These are phyloP conservation scores for Ophion obscuratus DNA, from an alignment of 2,888 invertebrate genomes.

Conservation along the genomic window DNA sequence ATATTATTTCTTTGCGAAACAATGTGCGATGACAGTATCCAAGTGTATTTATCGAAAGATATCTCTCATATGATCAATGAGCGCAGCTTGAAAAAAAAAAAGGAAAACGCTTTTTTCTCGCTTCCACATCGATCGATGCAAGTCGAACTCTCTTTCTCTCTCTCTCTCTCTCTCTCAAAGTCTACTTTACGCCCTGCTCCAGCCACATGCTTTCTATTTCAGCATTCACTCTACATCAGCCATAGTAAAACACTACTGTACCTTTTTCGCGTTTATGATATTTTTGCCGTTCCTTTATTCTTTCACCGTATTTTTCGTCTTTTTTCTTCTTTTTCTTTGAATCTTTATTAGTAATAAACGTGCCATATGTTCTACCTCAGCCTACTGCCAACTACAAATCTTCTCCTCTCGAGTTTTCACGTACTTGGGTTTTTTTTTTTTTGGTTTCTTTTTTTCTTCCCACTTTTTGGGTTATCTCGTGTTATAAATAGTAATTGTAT, in stretches of 20 bases:
- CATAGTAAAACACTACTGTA: conserved; percentile 80
- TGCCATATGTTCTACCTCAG: conserved; percentile 80
- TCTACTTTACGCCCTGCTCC: conserved; percentile 67
- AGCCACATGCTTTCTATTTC: conserved; percentile 77
- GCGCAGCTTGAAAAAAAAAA: conserved; percentile 47
- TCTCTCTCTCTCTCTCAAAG: not conserved
- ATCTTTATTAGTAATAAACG: conserved; percentile 80
- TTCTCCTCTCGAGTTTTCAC: conserved; percentile 45
- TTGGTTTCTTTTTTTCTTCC: conserved; percentile 38
- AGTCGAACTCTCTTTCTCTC: no score
- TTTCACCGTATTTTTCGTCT: conserved; percentile 42
- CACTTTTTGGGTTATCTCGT: conserved; percentile 69
- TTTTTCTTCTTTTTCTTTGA: conserved; percentile 56
- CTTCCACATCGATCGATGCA: conserved; percentile 1
- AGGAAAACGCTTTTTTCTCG: not conserved
- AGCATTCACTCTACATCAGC: conserved; percentile 81
- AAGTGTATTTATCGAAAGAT: conserved; percentile 52
- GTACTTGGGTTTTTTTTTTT: conserved; percentile 20
- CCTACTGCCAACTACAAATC: conserved; percentile 81
- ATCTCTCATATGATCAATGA: conserved; percentile 45
- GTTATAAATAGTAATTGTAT: conserved; percentile 81
- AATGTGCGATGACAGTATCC: conserved; percentile 60
- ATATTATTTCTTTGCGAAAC: conserved; percentile 49
- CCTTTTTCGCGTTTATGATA: conserved; percentile 79
- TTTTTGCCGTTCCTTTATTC: conserved; percentile 66